These are phyloP conservation scores for Aldabrachelys gigantea DNA, from an alignment of 2,113 vertebrate genomes.

Conservation along the genomic window DNA sequence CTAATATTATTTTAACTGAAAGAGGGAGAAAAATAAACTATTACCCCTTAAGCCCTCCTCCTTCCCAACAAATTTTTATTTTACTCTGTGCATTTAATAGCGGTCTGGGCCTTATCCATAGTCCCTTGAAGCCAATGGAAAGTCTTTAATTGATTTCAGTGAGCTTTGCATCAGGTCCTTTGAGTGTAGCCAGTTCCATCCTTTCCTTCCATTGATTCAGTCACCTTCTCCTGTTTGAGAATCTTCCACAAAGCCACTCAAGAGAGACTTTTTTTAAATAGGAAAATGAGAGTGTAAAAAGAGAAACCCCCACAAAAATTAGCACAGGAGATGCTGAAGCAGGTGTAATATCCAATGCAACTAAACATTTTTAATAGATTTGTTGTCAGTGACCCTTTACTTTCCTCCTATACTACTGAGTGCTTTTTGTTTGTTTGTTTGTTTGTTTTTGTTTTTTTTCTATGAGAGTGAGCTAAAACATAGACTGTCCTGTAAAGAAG, in stretches of 20 bases:
- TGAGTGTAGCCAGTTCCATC: background rate
- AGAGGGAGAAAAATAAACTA: fast-evolving
- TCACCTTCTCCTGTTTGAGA: background rate
- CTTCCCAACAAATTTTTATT: background rate
- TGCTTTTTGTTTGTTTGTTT: too few relatives aligned
- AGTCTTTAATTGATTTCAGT: background rate
- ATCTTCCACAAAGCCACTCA: background rate
- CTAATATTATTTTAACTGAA: background rate
- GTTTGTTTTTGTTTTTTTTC: background rate
- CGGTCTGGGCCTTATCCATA: background rate
- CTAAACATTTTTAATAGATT: background rate
- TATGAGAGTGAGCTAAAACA: background rate
- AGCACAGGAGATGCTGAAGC: background rate
- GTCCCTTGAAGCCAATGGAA: background rate
- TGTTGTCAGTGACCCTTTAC: background rate
- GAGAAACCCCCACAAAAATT: background rate
- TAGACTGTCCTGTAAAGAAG: background rate
- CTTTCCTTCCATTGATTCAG: background rate
- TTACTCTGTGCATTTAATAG: background rate
- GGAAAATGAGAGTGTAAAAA: background rate
- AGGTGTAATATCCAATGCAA: background rate
- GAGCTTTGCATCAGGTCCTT: background rate
- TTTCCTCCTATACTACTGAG: background rate
- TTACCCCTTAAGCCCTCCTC: background rate
- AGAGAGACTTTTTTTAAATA: background rate